Percentiles rank a stretch among this genome's conserved stretches.
Conservation (phyloP, 1,140 invertebrate species). For the Fragariocoptes setiger region DNA sequence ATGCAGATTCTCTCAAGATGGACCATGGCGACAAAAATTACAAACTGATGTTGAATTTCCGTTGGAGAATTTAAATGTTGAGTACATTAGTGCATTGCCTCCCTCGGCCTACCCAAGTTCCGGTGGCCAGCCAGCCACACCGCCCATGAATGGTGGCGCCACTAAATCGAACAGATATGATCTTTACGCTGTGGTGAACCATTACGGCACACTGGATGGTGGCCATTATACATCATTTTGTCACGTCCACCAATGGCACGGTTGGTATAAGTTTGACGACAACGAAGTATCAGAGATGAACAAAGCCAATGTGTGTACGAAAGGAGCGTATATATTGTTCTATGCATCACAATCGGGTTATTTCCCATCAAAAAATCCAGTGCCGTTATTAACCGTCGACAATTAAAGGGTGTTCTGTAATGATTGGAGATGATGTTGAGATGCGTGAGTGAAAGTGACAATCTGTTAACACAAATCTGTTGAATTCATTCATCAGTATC, state of each 20-base stretch:
- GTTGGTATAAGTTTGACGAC: slow-evolving; percentile 72
- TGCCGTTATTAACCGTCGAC: no score
- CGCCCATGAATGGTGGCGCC: no score
- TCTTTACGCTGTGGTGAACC: slow-evolving; percentile 24
- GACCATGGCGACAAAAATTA: slow-evolving; percentile 39
- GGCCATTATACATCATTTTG: slow-evolving; percentile 59
- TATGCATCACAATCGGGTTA: slow-evolving; percentile 6
- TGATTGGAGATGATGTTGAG: no score
- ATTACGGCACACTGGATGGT: slow-evolving; percentile 58
- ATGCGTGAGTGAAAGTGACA: no score
- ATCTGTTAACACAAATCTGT: no score
- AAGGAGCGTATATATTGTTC: slow-evolving; percentile 9
- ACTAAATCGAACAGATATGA: slow-evolving; percentile 1
- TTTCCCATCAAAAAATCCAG: no score
- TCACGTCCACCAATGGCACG: slow-evolving; percentile 21
- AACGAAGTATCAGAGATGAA: slow-evolving; percentile 39
- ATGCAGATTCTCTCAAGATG: slow-evolving; percentile 28
- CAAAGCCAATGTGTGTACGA: slow-evolving; percentile 24
- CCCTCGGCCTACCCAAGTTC: no score
- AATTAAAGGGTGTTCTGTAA: no score
- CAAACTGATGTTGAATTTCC: slow-evolving; percentile 64
- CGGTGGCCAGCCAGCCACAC: no score
- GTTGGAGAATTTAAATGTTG: slow-evolving; percentile 14
- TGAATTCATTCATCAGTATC: no score
- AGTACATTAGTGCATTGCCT: background rate